Evolutionary conservation across 2,113 vertebrate genomes (phyloP).

Genomic region (Ophthalmolycus amberensis): DNA sequence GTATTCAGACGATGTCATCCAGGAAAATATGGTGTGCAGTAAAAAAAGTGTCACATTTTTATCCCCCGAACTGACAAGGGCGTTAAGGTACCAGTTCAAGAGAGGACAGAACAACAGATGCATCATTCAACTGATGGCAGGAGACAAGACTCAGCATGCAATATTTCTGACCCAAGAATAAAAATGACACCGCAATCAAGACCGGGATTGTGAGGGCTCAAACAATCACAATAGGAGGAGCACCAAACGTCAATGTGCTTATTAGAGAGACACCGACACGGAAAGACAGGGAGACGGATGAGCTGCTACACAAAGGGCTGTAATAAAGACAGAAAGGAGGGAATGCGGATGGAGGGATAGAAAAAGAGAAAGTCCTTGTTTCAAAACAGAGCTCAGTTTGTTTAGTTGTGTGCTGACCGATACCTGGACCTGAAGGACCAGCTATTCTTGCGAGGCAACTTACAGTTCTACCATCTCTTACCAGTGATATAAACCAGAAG

Average conservation of each 20-base stretch:
- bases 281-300: constrained; percentile 44
- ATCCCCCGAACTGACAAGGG: constrained; percentile 19
- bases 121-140: constrained; percentile 42
- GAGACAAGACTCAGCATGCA: constrained; percentile 34
- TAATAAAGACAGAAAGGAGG: constrained; percentile 38
- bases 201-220: constrained; percentile 45
- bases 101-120: background rate
- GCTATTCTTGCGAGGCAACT: constrained; percentile 11
- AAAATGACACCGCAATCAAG: constrained; percentile 29
- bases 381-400: constrained; percentile 35
- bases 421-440: constrained; percentile 34
- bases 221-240: constrained; percentile 63
- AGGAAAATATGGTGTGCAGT: background rate
- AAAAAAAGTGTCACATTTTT: constrained; percentile 17
- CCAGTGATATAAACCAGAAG: constrained; percentile 35
- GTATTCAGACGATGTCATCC: constrained; percentile 1
- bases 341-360: constrained; percentile 37
- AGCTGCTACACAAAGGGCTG: constrained; percentile 56
- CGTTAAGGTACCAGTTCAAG: background rate
- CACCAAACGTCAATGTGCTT: constrained; percentile 68
- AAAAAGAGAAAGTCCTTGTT: constrained; percentile 55
- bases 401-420: constrained; percentile 53
- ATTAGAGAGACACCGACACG: constrained; percentile 60
- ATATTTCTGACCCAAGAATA: constrained; percentile 26
- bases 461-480: constrained; percentile 17